Evolutionary conservation across 2,797 vertebrate species (phyloP), one percentile per base, ranked within the genome.

Genomic region (Acomys russatus): DNA sequence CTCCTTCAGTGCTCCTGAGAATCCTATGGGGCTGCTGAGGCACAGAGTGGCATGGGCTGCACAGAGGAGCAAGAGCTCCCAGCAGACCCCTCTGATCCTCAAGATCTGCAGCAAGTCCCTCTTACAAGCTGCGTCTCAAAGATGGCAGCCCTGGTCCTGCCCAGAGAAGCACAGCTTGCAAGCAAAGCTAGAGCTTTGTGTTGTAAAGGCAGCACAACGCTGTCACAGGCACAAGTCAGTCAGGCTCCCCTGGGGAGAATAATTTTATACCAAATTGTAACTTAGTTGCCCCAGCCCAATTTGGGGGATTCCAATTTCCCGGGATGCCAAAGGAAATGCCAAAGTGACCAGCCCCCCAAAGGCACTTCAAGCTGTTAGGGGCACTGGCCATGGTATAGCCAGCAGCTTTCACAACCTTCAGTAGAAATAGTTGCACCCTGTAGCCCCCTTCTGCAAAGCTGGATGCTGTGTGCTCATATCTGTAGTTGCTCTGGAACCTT

Each of bases 401-500:
- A 51, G 30, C 54, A 44, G 25, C 18, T 73, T 44, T 35, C 56
- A 93, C 25, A 92, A 61, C 38, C 23, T n/a, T 66, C 25, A 38
- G 63, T 35, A 89, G 89, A 83, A 76, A 63, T 30, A 11, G 66
- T 66, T 28, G 44, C 0, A 0, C 73, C 33, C 61, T 35, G 38
- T 30, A 33, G 20, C 49, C 35, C 22, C 63, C 91, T 9, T 92
- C 84, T 93, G 77, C 80, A 92, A 88, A 92, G 22, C 70, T 38
- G 0, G 3, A 28, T 51, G 78, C 88, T 71, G 73, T 54, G 59
- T 70, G 23, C 30, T 92, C 71, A 0, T 56, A 70, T 77, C 68
- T 88, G 51, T 71, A 92, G 49, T 54, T 92, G 44, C 51, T 51
- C 63, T 35, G 91, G 82, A 94, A 94, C 74, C 86, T 25, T 38